Percentiles rank a stretch among this genome's conserved stretches.
These are phyloP conservation scores for Micronycteris hirsuta DNA, from an alignment of 2,113 vertebrate genomes.

Conservation along the genomic window DNA sequence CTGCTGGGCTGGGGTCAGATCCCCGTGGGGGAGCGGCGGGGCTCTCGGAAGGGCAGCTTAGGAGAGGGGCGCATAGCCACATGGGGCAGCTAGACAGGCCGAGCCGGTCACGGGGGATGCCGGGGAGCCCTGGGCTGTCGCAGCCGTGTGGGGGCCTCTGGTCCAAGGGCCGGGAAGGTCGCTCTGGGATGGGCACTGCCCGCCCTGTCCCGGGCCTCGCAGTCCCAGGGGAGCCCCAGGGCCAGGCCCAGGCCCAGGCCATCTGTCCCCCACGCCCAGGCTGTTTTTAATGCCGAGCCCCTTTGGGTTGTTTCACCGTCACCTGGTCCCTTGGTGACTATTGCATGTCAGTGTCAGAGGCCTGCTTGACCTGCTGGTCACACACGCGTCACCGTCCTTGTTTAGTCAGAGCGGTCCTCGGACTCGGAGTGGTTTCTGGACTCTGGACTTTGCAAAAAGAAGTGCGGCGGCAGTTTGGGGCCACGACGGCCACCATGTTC, in stretches of 20 bases:
- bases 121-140: rapidly evolving
- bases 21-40: rapidly evolving
- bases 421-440: conserved; percentile 83
- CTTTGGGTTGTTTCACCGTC: neutral
- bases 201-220: rapidly evolving
- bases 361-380: rapidly evolving
- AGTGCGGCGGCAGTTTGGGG: conserved; percentile 90
- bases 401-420: conserved; percentile 89
- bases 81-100: neutral
- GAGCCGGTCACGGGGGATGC: rapidly evolving
- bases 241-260: rapidly evolving
- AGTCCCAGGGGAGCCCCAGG: neutral
- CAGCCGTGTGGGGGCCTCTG: rapidly evolving
- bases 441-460: conserved; percentile 92
- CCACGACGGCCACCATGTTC: conserved; percentile 87
- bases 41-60: neutral
- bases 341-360: rapidly evolving
- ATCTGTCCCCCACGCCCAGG: rapidly evolving
- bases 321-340: rapidly evolving
- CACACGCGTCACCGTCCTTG: rapidly evolving
- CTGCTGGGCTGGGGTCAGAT: rapidly evolving
- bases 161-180: rapidly evolving
- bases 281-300: rapidly evolving
- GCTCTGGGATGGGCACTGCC: rapidly evolving
- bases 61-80: rapidly evolving